phyloP scores from a whole-genome alignment of 1,140 invertebrate genomes.

The Micrasema minimum region DNA sequence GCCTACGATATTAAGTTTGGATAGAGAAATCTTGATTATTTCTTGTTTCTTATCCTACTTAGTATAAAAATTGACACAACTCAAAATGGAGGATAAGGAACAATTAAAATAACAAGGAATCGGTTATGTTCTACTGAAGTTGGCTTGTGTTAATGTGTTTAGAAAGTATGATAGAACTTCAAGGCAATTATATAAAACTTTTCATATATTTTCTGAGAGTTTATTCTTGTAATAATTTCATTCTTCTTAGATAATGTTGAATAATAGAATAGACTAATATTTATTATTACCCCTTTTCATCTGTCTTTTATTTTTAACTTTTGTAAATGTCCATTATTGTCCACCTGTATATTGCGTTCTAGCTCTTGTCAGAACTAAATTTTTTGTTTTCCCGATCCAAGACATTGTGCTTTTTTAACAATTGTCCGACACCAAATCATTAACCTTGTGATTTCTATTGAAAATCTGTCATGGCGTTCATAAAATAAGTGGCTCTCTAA shows the following conservation, averaged over 20 bases:
- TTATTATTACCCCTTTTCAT: constrained; percentile 26
- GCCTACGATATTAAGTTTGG: too few species aligned
- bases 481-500: too few species aligned
- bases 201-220: background rate
- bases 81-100: too few species aligned
- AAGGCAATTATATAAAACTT: constrained; percentile 4
- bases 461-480: background rate
- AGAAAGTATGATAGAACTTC: constrained; percentile 29
- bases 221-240: background rate
- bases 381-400: constrained; percentile 1
- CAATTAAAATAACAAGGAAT: too few species aligned
- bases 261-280: constrained; percentile 18
- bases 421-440: constrained; percentile 7
- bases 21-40: too few species aligned
- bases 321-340: constrained; percentile 39
- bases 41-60: too few species aligned
- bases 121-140: constrained; percentile 11
- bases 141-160: constrained; percentile 30
- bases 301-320: constrained; percentile 38
- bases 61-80: too few species aligned
- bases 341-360: constrained; percentile 36
- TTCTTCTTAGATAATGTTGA: constrained; percentile 12
- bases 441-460: constrained; percentile 14
- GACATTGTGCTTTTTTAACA: constrained; percentile 28
- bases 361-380: constrained; percentile 38